Evolutionary conservation across 2,888 invertebrate species (phyloP), one percentile per base, ranked within the genome.

Genomic region (Acanthopleura granulata): DNA sequence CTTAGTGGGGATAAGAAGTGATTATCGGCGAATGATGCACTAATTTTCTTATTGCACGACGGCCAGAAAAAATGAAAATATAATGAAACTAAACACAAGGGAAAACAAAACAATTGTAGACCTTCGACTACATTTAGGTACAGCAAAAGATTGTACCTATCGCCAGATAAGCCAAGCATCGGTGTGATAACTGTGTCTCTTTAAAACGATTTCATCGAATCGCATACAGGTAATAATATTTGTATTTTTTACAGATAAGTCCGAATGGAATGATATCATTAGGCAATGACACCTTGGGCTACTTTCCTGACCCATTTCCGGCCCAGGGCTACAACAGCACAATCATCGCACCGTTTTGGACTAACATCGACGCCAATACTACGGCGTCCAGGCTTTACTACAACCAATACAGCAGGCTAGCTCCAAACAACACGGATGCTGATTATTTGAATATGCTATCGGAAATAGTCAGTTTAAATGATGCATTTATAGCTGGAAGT

Each of bases 321-420:
- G 6, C 29, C 29, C 15, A 12, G 15, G 29, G 15, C 66, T 25
- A 27, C 16, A 27, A 66, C 25, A 27, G 25, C 15, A 16, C 66
- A 16, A 66, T 66, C 29, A 15, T 66, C 6, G 66, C 66, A 27
- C 66, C 66, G 25, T 66, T 66, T 66, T 66, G 66, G 66, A 66
- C 66, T 16, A 27, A 66, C 29, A 27, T 66, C 29, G 66, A 66
- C 29, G 25, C 22, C 16, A 16, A 3, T 16, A 6, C 22, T 16
- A 27, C 22, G 6, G 25, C 16, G 22, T 66, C 66, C 6, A 66
- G 25, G 22, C 6, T 66, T 27, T 66, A 66, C 29, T 66, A 27
- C 16, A 18, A 62, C 66, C 66, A 27, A 25, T 66, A 66, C 25
- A 25, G 25, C 25, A 27, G 3, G 6, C 66, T 66, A 6, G 22